Evolutionary conservation across 1,140 invertebrate species (phyloP), one percentile per base, ranked within the genome.

Genomic region (Tetragonula clypearis): DNA sequence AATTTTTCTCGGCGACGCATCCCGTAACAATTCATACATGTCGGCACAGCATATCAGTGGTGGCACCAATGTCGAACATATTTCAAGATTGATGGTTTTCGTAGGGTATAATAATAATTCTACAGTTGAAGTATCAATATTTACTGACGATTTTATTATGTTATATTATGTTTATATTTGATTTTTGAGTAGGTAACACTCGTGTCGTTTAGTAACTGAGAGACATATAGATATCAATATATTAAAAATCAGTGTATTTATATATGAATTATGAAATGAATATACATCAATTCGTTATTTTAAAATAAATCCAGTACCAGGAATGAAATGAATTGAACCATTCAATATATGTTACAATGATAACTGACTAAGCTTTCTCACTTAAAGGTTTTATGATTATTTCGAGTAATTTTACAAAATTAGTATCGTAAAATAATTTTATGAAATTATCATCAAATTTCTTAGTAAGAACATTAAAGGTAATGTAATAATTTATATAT

Each of bases 1-100:
- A 58, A 66, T 85, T 81, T 58, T 23, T 79, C 60, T 65, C 83
- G 58, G 35, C 15, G 41, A 68, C 78, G 66, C 83, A 85, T 85
- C 49, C 78, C 83, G 78, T 68, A 73, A 73, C 53, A 15, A 74
- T 80, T 80, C 30, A 85, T 81, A 73, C 23, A 72, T 60, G 21
- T 53, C 21, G 26, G 26, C n/a, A 79, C 62, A 66, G 26, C 77
- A 66, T 79, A 79, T 74, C 68, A 73, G 19, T 73, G 78, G 72
- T 81, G 83, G 78, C 49, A 85, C 49, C 71, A 80, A 66, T 81
- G 69, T 62, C 58, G 56, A 74, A 2, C n/a, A 71, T 68, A 30
- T 55, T n/a, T 77, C 21, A 60, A 53, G 5, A 71, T 55, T 35
- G 66, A 53, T 11, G 5, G 19, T 55, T 71, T n/a, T 30, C 79